Evolutionary conservation across 2,888 invertebrate genomes (phyloP).

Genomic region (Lissonota sp.): DNA sequence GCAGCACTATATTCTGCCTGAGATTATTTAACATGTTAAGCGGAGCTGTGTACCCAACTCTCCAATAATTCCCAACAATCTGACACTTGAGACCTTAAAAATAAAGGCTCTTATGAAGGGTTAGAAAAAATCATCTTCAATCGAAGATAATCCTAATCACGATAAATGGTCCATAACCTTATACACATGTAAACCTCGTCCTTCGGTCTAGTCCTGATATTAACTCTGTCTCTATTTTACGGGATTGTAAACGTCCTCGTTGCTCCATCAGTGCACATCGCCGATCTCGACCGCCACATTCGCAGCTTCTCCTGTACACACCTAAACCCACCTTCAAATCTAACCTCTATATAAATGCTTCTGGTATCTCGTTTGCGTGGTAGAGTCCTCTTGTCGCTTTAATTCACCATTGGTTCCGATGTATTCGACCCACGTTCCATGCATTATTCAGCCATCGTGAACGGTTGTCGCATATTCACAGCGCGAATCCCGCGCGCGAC

Average conservation of each 20-base stretch:
- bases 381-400: slow-evolving; percentile 67
- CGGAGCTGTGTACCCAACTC: too few species aligned
- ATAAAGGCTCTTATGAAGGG: too few species aligned
- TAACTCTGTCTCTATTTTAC: slow-evolving; percentile 21
- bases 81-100: too few species aligned
- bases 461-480: slow-evolving; percentile 71
- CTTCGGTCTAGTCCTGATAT: slow-evolving; percentile 6
- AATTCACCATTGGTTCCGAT: slow-evolving; percentile 71
- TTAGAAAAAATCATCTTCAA: too few species aligned
- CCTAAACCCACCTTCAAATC: slow-evolving; percentile 10
- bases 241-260: slow-evolving; percentile 17
- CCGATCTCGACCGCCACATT: slow-evolving; percentile 30
- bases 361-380: neutral
- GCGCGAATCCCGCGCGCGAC: slow-evolving; percentile 48
- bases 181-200: neutral
- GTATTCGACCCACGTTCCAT: slow-evolving; percentile 69
- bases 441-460: slow-evolving; percentile 70
- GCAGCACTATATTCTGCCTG: too few species aligned
- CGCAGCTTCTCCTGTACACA: slow-evolving; percentile 21
- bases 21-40: too few species aligned
- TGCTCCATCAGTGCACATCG: slow-evolving; percentile 25
- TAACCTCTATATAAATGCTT: slow-evolving; percentile 23
- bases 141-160: too few species aligned
- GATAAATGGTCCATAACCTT: neutral
- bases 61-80: too few species aligned